These are phyloP conservation scores for Enteromius treurensis DNA, from an alignment of 2,797 vertebrate species.

Conservation along the genomic window DNA sequence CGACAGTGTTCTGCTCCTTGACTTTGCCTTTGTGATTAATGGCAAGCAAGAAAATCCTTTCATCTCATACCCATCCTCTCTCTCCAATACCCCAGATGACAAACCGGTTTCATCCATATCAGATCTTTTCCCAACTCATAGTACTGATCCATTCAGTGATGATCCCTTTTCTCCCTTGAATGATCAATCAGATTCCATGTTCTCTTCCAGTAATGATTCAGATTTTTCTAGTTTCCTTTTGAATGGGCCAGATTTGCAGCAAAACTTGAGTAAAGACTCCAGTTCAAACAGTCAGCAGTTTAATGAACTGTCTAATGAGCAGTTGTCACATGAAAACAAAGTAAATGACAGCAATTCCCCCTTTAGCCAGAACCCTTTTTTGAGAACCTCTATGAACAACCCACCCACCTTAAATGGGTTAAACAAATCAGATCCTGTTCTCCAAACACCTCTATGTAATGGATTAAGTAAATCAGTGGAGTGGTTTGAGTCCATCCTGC, in stretches of 20 bases:
- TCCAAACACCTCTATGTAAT: conserved; percentile 31
- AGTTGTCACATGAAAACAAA: conserved; percentile 79
- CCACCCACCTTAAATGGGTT: not conserved
- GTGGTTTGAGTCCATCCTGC: conserved; percentile 58
- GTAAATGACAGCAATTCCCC: conserved; percentile 76
- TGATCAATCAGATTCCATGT: conserved; percentile 69
- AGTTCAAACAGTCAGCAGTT: conserved; percentile 82
- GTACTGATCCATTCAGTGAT: conserved; percentile 91
- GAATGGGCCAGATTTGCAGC: conserved; percentile 69
- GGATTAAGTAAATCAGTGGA: conserved; percentile 18
- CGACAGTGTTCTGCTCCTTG: conserved; percentile 97
- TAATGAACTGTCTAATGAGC: conserved; percentile 83
- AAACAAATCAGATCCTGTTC: not conserved
- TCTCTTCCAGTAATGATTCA: conserved; percentile 74
- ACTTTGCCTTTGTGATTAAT: conserved; percentile 94
- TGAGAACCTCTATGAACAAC: conserved; percentile 72
- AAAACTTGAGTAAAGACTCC: conserved; percentile 75
- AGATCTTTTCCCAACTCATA: conserved; percentile 90
- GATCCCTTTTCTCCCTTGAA: conserved; percentile 83
- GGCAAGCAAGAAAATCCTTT: conserved; percentile 88
- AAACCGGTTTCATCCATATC: conserved; percentile 82
- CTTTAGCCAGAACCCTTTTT: conserved; percentile 82
- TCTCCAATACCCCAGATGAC: conserved; percentile 80
- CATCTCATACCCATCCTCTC: conserved; percentile 77
- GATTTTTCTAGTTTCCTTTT: conserved; percentile 67